Percentiles rank a stretch among this genome's conserved stretches.
Evolutionary conservation across 2,888 invertebrate genomes (phyloP).

Genomic region (Meandrusa payeni): DNA sequence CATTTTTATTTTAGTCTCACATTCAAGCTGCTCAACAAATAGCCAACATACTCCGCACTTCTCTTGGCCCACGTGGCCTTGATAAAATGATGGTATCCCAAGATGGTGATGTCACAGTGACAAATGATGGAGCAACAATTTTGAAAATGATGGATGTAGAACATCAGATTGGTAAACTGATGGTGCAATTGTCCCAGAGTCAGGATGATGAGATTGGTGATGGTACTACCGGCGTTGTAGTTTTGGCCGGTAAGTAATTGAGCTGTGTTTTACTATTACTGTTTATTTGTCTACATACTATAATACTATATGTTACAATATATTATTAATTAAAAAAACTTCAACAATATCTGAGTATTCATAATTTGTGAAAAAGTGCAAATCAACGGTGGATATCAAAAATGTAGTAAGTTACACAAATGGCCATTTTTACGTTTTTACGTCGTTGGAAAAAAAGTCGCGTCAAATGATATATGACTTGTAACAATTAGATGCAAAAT

Average conservation of each 20-base stretch:
- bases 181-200: conserved; percentile 98
- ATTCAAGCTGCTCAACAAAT: conserved; percentile 98
- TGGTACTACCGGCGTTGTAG: conserved; percentile 99
- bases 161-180: conserved; percentile 97
- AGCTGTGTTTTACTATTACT: no score
- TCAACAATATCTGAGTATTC: no score
- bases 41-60: conserved; percentile 93
- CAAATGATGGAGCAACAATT: conserved; percentile 99
- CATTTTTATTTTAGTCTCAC: conserved; percentile 91
- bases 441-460: no score
- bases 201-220: conserved; percentile 99
- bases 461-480: no score
- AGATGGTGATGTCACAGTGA: conserved; percentile 98
- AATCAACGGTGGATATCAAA: no score
- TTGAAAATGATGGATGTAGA: conserved; percentile 99
- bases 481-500: no score
- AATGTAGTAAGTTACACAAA: no score
- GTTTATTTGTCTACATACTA: no score
- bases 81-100: conserved; percentile 99
- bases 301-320: no score
- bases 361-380: no score
- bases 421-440: no score
- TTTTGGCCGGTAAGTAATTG: conserved; percentile 82
- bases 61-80: conserved; percentile 97
- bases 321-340: no score